Conservation (phyloP, 2,888 invertebrate species). For the Yponomeuta malinellus region DNA sequence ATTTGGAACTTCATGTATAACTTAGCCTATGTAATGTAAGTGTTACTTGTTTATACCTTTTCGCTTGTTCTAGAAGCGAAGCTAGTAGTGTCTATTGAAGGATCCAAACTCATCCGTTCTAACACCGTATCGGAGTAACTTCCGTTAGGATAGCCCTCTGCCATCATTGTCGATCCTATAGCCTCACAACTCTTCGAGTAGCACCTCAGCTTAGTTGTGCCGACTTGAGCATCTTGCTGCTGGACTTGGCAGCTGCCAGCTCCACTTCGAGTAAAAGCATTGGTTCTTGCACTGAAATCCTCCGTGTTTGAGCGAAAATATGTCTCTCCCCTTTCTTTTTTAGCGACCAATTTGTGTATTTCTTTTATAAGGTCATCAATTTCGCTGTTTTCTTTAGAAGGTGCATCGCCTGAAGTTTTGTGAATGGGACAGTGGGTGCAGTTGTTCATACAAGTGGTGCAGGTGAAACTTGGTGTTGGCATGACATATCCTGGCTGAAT, state of each 20-base stretch:
- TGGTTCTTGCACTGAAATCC: conserved; percentile 27
- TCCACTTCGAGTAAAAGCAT: conserved; percentile 41
- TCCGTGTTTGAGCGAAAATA: conserved; percentile 18
- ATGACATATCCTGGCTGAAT: conserved; percentile 46
- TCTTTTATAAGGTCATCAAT: conserved; percentile 61
- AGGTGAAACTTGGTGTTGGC: conserved; percentile 48
- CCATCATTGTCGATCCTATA: conserved; percentile 39
- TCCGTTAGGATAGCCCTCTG: conserved; percentile 38
- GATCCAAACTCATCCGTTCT: conserved; percentile 40
- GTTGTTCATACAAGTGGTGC: conserved; percentile 36
- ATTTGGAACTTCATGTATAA: background rate
- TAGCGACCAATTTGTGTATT: conserved; percentile 58
- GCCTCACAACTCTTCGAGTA: conserved; percentile 65
- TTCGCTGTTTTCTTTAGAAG: conserved; percentile 29
- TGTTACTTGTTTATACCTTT: background rate
- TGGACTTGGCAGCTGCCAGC: conserved; percentile 40
- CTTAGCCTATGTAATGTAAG: background rate
- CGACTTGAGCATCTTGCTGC: conserved; percentile 51
- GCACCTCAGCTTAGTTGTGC: conserved; percentile 46
- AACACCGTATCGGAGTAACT: conserved; percentile 56
- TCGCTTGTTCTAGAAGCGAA: background rate
- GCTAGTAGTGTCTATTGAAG: background rate
- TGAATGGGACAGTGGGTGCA: background rate
- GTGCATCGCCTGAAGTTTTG: conserved; percentile 20
- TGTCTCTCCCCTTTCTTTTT: conserved; percentile 31